Percentiles rank a stretch among this genome's conserved stretches.
phyloP scores from a whole-genome alignment of 2,888 invertebrate species.

The Tortrix viridana region DNA sequence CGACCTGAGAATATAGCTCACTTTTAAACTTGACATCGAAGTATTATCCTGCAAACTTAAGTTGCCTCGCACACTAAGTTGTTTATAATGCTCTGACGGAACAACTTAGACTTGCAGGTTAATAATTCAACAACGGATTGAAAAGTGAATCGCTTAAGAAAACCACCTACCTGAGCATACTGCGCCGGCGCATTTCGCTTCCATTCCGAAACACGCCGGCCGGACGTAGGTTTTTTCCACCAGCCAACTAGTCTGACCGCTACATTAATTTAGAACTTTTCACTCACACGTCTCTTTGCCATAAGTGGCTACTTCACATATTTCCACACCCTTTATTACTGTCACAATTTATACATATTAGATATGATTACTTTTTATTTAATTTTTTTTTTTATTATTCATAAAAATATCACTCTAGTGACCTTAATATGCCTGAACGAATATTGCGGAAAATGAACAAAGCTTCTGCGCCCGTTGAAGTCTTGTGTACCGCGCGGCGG shows the following conservation, averaged over 20 bases:
- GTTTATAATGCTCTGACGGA: too few species aligned
- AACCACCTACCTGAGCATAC: background rate
- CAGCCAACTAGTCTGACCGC: conserved; percentile 29
- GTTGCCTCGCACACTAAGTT: too few species aligned
- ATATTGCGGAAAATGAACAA: conserved; percentile 16
- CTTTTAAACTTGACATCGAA: too few species aligned
- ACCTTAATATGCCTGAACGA: conserved; percentile 15
- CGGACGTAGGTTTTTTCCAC: conserved; percentile 34
- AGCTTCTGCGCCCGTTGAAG: conserved; percentile 48
- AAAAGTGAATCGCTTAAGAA: too few species aligned
- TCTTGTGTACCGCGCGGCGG: conserved; percentile 48
- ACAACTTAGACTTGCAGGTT: too few species aligned
- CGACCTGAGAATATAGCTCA: too few species aligned
- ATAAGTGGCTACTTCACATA: background rate
- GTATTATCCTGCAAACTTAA: too few species aligned
- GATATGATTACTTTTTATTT: too few species aligned
- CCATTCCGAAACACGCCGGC: conserved; percentile 33
- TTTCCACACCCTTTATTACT: too few species aligned
- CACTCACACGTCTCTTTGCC: conserved; percentile 13
- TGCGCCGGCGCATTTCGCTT: conserved; percentile 16
- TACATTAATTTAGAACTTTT: conserved; percentile 37
- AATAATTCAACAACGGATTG: too few species aligned
- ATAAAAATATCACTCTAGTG: conserved; percentile 12
- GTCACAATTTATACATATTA: too few species aligned
- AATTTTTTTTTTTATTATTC: conserved; percentile 1